phyloP scores from a whole-genome alignment of 2,113 vertebrate species.

The Varanus komodoensis region DNA sequence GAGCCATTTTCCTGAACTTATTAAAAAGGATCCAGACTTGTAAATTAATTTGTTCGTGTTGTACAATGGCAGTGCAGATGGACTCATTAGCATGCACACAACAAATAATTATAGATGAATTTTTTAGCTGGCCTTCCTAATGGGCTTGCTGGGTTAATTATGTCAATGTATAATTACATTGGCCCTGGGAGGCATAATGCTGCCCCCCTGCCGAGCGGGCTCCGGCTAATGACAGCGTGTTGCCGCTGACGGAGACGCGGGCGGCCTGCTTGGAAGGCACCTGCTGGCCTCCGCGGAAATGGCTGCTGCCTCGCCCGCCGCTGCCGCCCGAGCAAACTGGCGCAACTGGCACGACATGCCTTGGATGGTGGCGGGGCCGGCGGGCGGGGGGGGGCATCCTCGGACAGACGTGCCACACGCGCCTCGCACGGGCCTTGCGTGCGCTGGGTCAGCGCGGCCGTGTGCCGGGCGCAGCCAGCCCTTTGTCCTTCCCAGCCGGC shows the following conservation, averaged over 20 bases:
- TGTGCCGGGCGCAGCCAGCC: rapidly evolving
- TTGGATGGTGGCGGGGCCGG: constrained; percentile 3
- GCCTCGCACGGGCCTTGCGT: too few relatives aligned
- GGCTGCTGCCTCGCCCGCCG: constrained; percentile 65
- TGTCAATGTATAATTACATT: constrained; percentile 99
- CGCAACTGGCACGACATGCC: background rate
- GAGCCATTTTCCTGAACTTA: constrained; percentile 83
- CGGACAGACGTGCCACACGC: too few relatives aligned
- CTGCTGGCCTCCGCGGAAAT: constrained; percentile 88
- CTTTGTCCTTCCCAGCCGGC: background rate
- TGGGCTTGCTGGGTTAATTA: constrained; percentile 99
- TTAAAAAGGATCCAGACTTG: constrained; percentile 91
- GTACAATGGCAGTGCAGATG: constrained; percentile 99
- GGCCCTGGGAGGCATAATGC: constrained; percentile 96
- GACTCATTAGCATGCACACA: constrained; percentile 99
- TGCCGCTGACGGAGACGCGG: constrained; percentile 87
- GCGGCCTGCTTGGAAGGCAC: constrained; percentile 81
- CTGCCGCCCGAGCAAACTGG: constrained; percentile 50
- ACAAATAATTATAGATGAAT: constrained; percentile 99
- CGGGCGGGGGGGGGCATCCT: too few relatives aligned
- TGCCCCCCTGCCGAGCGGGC: constrained; percentile 90
- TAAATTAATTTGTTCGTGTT: constrained; percentile 99
- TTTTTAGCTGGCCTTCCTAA: constrained; percentile 98
- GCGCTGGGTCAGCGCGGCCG: too few relatives aligned
- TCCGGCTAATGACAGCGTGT: constrained; percentile 92